Base-by-base conservation (phyloP, 92 coral and sea anemone genomes). In the Zoanthus sansibaricus region DNA sequence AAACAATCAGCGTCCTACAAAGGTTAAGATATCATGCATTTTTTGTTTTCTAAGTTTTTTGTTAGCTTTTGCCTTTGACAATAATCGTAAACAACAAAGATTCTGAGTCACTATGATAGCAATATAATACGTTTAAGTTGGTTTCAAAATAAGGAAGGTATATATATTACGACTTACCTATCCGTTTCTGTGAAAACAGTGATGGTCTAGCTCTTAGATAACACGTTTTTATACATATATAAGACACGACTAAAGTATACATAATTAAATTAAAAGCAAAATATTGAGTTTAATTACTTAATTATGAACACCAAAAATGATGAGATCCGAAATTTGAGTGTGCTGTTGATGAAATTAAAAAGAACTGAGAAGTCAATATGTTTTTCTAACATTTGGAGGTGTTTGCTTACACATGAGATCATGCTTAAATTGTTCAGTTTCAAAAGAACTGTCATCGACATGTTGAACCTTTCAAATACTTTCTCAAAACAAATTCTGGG, bases 271-370 rank as follows among this genome's bases (percentile, higher is more conserved):
- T 78, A 78, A 32, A 59, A 37, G 48, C 17, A 1, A 61, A 14
- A 30, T 78, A 62, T 76, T 76, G 31, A 46, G 82, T 48, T 42
- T 58, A 42, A 32, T 59, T 58, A 66, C 16, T 17, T 17, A 25
- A 25, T 25, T 25, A 32, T 78, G 72, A 78, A 56, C 70, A 56
- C 49, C 44, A 56, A 12, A 64, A 12, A 42, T 31, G 48, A 9
- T 76, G 21, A 76, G 32, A 76, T 76, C 15, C 14, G 83, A 59
- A 33, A 33, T 55, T 33, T 78, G 54, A 78, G 52, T 59, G 42
- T 1, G 71, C 46, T 30, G 47, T 78, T 58, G 11, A 58, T 13
- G 5, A 17, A 17, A 55, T 70, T 55, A 8, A 6, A 15, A 56
- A 45, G 9, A 37, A 37, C 42, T 4, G 4, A 37, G 42, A 59